phyloP scores from a whole-genome alignment of 2,113 vertebrate genomes.

The Cairina moschata region DNA sequence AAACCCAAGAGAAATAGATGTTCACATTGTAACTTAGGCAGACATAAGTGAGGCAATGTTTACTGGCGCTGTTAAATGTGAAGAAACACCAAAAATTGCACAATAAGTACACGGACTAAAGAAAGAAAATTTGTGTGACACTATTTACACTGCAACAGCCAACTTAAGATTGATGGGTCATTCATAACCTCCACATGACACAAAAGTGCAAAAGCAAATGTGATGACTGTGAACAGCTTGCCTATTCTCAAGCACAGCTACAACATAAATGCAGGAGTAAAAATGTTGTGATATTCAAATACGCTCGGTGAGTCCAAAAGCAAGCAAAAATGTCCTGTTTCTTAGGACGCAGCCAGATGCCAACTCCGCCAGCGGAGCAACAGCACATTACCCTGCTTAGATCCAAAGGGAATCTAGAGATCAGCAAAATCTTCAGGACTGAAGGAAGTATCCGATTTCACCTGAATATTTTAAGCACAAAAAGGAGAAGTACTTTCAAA shows the following conservation, averaged over 20 bases:
- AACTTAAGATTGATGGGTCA: background rate
- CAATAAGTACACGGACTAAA: constrained; percentile 34
- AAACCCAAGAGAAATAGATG: constrained; percentile 64
- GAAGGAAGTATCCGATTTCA: background rate
- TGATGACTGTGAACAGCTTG: background rate
- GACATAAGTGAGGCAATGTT: constrained; percentile 62
- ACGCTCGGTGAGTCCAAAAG: background rate
- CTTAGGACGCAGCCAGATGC: background rate
- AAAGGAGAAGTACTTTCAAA: background rate
- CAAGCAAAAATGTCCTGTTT: background rate
- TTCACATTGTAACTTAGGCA: constrained; percentile 47
- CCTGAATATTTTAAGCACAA: background rate
- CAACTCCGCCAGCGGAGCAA: background rate
- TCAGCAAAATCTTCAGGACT: background rate
- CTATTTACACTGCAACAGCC: background rate
- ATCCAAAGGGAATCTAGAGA: background rate
- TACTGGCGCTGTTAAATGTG: constrained; percentile 62
- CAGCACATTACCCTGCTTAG: background rate
- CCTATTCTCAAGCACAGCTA: background rate
- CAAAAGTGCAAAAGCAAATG: background rate
- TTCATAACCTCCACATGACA: background rate
- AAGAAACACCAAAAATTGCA: constrained; percentile 65
- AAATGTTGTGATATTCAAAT: background rate
- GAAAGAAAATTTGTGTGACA: constrained; percentile 36
- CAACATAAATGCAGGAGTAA: background rate